phyloP scores from a whole-genome alignment of 1,140 invertebrate genomes.

The Aphaenogaster floridana region DNA sequence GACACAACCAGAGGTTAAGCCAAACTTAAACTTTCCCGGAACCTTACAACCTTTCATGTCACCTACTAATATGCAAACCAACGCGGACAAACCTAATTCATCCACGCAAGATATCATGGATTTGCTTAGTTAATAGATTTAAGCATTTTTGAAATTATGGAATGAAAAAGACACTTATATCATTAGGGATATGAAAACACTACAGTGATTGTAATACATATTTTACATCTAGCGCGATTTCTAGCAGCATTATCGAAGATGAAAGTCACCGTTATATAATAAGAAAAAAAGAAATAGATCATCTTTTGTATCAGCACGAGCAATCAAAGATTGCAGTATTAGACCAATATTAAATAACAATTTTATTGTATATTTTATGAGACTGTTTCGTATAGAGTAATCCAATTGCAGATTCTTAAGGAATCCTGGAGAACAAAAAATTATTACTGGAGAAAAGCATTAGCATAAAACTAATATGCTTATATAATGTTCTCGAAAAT shows the following conservation, averaged over 20 bases:
- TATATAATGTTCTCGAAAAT: not conserved
- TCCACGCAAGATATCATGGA: conserved; percentile 69
- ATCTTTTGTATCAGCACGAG: conserved; percentile 8
- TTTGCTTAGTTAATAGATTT: conserved; percentile 72
- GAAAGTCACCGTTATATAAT: conserved; percentile 9
- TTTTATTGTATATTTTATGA: conserved; percentile 33
- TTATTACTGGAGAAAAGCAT: not conserved
- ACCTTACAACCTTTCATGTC: conserved; percentile 32
- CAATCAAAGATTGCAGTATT: conserved; percentile 23
- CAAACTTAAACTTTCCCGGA: conserved; percentile 58
- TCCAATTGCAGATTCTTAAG: not conserved
- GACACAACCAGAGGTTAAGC: conserved; percentile 53
- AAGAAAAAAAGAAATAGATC: not conserved
- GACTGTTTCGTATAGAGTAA: conserved; percentile 7
- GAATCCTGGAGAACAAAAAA: not conserved
- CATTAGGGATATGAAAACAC: not conserved
- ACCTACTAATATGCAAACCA: conserved; percentile 44
- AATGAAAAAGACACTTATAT: not conserved
- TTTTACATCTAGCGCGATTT: not conserved
- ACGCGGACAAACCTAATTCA: conserved; percentile 43
- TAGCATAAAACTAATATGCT: not conserved
- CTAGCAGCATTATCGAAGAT: conserved; percentile 1
- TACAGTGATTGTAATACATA: conserved; percentile 12
- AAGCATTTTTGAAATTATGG: not conserved
- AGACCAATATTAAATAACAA: not conserved